Percentiles rank a stretch among this genome's conserved stretches.
These are phyloP conservation scores for Papilio xuthus DNA, from an alignment of 1,140 invertebrate species.

Conservation along the genomic window DNA sequence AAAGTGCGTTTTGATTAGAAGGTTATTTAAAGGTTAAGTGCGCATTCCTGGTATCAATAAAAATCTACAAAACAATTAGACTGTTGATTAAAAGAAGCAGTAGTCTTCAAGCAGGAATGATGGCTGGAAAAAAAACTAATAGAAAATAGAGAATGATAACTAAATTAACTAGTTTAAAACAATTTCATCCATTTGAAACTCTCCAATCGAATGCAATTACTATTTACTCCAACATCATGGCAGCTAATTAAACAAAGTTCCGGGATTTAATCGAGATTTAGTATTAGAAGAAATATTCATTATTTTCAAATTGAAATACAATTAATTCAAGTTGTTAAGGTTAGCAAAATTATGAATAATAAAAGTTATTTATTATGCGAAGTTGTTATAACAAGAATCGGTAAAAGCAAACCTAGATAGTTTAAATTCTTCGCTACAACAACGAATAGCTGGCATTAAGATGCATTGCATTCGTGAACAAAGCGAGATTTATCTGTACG, in stretches of 20 bases:
- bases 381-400: not conserved
- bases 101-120: not conserved
- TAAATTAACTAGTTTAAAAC: constrained; percentile 15
- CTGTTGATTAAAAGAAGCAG: not conserved
- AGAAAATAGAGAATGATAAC: not conserved
- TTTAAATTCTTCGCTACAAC: not conserved
- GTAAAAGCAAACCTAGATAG: not conserved
- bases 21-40: not conserved
- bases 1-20: not conserved
- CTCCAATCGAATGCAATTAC: not conserved
- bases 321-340: not conserved
- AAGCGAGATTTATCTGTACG: constrained; percentile 24
- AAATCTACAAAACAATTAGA: not conserved
- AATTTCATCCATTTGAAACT: not conserved
- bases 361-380: not conserved
- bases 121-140: not conserved
- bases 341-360: not conserved
- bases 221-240: constrained; percentile 4
- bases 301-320: not conserved
- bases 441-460: constrained; percentile 15
- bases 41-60: no score
- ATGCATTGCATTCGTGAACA: constrained; percentile 14
- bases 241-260: constrained; percentile 36
- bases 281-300: constrained; percentile 24
- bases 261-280: constrained; percentile 38